Evolutionary conservation across 2,797 vertebrate species (phyloP), one percentile per base, ranked within the genome.

Genomic region (Bucorvus abyssinicus): DNA sequence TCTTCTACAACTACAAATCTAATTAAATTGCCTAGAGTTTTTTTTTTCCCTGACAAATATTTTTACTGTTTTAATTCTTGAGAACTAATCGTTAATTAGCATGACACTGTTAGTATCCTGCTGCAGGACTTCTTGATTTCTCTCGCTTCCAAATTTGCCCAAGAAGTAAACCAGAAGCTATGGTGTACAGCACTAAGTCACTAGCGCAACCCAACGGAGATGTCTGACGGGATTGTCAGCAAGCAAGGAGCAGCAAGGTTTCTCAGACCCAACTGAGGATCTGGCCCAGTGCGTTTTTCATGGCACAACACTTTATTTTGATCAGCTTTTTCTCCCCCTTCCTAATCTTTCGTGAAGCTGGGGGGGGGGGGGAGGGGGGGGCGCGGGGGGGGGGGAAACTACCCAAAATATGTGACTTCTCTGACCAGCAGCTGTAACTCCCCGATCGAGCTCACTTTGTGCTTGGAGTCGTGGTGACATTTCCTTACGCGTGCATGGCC

Each of bases 1-100:
- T 89, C 83, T 84, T 91, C 84, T 44, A 64, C 75, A 68, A 11
- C 47, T 67, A 84, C 94, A 94, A 93, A 96, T 91, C 80, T 88
- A 92, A 93, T 93, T 91, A 73, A 74, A 59, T 63, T 68, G 67
- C 30, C 38, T 63, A 30, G 21, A 19, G 27, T 14, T 29, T 32
- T 7, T 22, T 55, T 47, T 32, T 47, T 34, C n/a, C 14, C 11
- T 14, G 18, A 52, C 40, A 92, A 87, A 87, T 92, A 76, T 87
- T 76, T 88, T 60, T 53, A 15, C 86, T 61, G 40, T 40, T 88
- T 79, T 67, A 89, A 87, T 93, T 70, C 50, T 65, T 5, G 10
- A 70, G 67, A 71, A n/a, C 27, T 53, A 69, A 84, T 86, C 17
- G 19, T 73, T 90, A 91, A 95, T 93, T 90, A 91, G 12, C 14